phyloP scores from a whole-genome alignment of 2,113 vertebrate species.

The Plecotus auritus region DNA sequence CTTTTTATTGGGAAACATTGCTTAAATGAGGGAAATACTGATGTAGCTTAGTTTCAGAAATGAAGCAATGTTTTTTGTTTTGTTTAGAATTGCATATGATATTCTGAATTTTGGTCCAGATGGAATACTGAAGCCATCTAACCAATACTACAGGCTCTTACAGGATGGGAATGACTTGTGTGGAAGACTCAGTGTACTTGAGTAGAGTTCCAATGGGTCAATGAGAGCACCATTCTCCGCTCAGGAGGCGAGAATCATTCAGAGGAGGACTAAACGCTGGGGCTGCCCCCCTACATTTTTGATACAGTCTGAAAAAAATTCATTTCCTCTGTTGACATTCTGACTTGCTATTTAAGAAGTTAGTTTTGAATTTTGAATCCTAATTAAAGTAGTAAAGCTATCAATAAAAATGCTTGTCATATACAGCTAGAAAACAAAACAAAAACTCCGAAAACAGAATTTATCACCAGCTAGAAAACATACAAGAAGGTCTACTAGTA shows the following conservation, averaged over 20 bases:
- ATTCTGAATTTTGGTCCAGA: not conserved
- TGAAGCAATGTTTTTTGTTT: not conserved
- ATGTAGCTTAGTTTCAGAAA: slow-evolving; percentile 1
- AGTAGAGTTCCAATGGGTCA: not conserved
- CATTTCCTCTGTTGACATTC: not conserved
- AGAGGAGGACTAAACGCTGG: not conserved
- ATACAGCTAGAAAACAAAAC: not conserved
- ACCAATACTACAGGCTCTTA: not conserved
- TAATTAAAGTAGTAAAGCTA: not conserved
- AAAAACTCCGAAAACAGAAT: not conserved
- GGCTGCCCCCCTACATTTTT: not conserved
- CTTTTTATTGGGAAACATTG: not conserved
- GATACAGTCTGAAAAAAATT: not conserved
- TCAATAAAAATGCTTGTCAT: not conserved
- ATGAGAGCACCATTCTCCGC: no score
- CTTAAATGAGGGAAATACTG: not conserved
- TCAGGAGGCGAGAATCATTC: not conserved
- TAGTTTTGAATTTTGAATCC: not conserved
- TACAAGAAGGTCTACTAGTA: not conserved
- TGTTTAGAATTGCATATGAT: not conserved
- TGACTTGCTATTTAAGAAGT: slow-evolving; percentile 19
- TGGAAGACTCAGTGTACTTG: not conserved
- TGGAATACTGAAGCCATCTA: not conserved
- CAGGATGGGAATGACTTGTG: fast-evolving
- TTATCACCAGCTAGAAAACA: not conserved